A percentile compares a stretch with the other conserved stretches of the same genome.
These are phyloP conservation scores for Yoshiicerus persimilis DNA, from an alignment of 1,140 invertebrate species.

Conservation along the genomic window DNA sequence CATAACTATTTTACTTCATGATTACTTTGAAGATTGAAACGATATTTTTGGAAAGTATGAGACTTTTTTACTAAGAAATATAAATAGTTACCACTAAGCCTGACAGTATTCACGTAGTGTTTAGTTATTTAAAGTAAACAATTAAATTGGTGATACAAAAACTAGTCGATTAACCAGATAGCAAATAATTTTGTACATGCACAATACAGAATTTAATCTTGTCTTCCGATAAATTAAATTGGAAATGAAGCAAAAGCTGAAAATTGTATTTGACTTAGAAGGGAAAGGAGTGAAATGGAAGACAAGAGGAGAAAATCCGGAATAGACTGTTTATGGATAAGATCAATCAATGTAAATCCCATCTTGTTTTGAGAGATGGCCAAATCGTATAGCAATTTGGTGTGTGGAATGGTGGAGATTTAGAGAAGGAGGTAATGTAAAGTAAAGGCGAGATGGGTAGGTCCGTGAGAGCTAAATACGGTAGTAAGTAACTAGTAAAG, in stretches of 20 bases:
- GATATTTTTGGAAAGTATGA: too few relatives aligned
- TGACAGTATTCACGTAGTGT: too few relatives aligned
- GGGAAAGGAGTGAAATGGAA: neutral
- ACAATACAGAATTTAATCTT: neutral
- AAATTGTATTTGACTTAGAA: neutral
- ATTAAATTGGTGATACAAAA: too few relatives aligned
- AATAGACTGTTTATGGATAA: constrained; percentile 33
- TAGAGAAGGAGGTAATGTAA: neutral
- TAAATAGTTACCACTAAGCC: too few relatives aligned
- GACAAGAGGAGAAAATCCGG: neutral
- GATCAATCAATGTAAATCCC: constrained; percentile 44
- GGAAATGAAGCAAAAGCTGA: neutral
- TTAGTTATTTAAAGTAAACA: too few relatives aligned
- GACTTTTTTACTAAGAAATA: too few relatives aligned
- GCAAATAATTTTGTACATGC: too few relatives aligned
- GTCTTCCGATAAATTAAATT: neutral
- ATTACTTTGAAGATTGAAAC: too few relatives aligned
- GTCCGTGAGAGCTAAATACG: neutral
- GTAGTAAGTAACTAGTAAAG: neutral
- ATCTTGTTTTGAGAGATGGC: constrained; percentile 40
- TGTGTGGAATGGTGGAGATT: constrained; percentile 30
- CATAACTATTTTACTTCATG: too few relatives aligned
- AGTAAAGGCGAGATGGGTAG: neutral
- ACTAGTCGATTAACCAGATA: too few relatives aligned
- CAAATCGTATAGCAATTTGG: constrained; percentile 30